phyloP scores from a whole-genome alignment of 2,113 vertebrate genomes.

The Paracanthobrama guichenoti region DNA sequence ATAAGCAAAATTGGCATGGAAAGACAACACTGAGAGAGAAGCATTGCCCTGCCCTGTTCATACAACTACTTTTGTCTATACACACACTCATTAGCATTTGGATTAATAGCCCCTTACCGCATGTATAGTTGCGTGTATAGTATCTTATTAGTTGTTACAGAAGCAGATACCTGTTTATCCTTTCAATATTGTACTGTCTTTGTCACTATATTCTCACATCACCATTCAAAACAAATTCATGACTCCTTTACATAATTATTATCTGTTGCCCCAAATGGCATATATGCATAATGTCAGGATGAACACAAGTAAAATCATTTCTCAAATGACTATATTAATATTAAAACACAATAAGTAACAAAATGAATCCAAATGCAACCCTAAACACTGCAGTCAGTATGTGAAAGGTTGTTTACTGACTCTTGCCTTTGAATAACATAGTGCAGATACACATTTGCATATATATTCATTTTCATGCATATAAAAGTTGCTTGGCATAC shows the following conservation, averaged over 20 bases:
- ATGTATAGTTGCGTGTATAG: constrained; percentile 29
- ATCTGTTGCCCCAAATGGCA: background rate
- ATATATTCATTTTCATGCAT: background rate
- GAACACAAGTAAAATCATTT: background rate
- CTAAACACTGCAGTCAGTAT: background rate
- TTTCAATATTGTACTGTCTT: background rate
- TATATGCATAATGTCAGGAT: background rate
- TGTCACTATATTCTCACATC: background rate
- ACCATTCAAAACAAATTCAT: background rate
- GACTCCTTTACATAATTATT: background rate
- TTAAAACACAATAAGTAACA: background rate
- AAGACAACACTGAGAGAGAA: background rate
- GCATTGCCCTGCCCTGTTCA: constrained; percentile 1
- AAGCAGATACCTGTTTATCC: background rate
- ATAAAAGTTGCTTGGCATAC: constrained; percentile 33
- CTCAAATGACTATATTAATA: background rate
- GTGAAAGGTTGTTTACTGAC: background rate
- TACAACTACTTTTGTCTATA: constrained; percentile 20
- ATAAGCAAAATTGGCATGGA: constrained; percentile 1
- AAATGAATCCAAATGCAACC: background rate
- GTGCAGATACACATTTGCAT: background rate
- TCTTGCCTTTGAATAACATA: background rate
- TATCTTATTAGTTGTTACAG: constrained; percentile 31
- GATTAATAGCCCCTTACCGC: constrained; percentile 50
- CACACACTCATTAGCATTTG: background rate